These are phyloP conservation scores for Drosophila lowei DNA, from an alignment of 1,140 invertebrate species.

Conservation along the genomic window DNA sequence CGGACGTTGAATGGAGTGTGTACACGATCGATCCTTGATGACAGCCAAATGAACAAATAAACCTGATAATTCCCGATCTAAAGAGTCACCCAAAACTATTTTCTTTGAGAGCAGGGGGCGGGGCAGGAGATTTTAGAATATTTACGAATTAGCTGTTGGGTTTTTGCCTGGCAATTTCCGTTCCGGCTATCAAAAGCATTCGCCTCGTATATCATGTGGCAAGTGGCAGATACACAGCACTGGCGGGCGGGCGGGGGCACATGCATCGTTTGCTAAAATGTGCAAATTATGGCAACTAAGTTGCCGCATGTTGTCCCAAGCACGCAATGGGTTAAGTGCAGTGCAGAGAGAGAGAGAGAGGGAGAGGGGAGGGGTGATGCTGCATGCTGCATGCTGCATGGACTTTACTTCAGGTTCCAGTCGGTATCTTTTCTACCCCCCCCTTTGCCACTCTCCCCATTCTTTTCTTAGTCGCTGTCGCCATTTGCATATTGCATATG, in stretches of 20 bases:
- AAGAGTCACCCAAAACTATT: slow-evolving; percentile 21
- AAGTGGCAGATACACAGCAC: slow-evolving; percentile 6
- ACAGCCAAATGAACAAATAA: slow-evolving; percentile 58
- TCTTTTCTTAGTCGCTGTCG: slow-evolving; percentile 24
- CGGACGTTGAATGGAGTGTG: too few species aligned
- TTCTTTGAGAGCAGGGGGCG: slow-evolving; percentile 29
- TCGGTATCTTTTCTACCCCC: slow-evolving; percentile 3
- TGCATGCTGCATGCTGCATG: neutral
- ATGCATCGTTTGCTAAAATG: slow-evolving; percentile 60
- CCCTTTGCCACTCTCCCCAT: slow-evolving; percentile 2
- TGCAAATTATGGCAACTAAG: slow-evolving; percentile 79
- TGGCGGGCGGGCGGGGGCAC: neutral
- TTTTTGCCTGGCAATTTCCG: slow-evolving; percentile 68
- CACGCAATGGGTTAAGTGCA: slow-evolving; percentile 53
- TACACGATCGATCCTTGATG: slow-evolving; percentile 36
- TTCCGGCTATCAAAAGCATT: slow-evolving; percentile 66
- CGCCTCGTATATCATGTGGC: slow-evolving; percentile 44
- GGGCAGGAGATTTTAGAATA: slow-evolving; percentile 45
- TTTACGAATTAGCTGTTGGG: slow-evolving; percentile 58
- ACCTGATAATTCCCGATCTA: slow-evolving; percentile 24
- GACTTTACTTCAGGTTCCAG: slow-evolving; percentile 29
- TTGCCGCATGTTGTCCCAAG: slow-evolving; percentile 64
- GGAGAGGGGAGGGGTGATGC: neutral
- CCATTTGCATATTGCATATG: slow-evolving; percentile 34
- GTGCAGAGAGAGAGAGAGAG: neutral